These are phyloP conservation scores for Oscheius onirici DNA, from an alignment of 2,888 invertebrate genomes.

Conservation along the genomic window DNA sequence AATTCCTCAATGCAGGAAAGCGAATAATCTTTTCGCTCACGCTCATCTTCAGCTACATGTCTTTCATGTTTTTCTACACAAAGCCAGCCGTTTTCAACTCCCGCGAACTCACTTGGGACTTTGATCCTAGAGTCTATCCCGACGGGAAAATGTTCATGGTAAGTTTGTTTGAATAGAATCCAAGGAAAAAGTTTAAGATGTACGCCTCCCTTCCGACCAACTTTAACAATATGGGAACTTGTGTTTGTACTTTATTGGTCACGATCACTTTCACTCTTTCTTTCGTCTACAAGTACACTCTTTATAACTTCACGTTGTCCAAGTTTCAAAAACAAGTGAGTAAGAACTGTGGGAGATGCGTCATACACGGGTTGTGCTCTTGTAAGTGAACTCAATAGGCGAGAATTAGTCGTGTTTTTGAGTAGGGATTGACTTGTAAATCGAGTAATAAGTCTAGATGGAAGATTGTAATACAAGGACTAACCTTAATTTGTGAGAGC, in stretches of 20 bases:
- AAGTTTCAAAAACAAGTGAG: constrained; percentile 17
- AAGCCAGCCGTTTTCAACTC: constrained; percentile 30
- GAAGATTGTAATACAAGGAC: too few species aligned
- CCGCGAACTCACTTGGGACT: constrained; percentile 16
- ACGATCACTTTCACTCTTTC: constrained; percentile 14
- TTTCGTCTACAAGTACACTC: constrained; percentile 21
- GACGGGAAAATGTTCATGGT: constrained; percentile 9
- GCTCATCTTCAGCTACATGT: constrained; percentile 5
- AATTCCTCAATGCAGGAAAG: neutral
- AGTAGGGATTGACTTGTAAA: too few species aligned
- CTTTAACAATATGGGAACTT: constrained; percentile 13
- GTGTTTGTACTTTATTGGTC: neutral
- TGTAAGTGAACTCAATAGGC: too few species aligned
- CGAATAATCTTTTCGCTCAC: neutral
- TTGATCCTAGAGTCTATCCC: constrained; percentile 23
- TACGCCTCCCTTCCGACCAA: constrained; percentile 9
- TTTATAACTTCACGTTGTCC: neutral
- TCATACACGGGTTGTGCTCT: too few species aligned
- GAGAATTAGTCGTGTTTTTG: too few species aligned
- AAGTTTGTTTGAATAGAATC: neutral
- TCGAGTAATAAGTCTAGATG: too few species aligned
- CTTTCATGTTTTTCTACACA: constrained; percentile 2
- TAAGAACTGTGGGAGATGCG: too few species aligned
- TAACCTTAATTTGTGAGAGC: too few species aligned
- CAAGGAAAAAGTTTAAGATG: neutral